Evolutionary conservation across 2,888 invertebrate species (phyloP).

Genomic region (Norana najaformis): DNA sequence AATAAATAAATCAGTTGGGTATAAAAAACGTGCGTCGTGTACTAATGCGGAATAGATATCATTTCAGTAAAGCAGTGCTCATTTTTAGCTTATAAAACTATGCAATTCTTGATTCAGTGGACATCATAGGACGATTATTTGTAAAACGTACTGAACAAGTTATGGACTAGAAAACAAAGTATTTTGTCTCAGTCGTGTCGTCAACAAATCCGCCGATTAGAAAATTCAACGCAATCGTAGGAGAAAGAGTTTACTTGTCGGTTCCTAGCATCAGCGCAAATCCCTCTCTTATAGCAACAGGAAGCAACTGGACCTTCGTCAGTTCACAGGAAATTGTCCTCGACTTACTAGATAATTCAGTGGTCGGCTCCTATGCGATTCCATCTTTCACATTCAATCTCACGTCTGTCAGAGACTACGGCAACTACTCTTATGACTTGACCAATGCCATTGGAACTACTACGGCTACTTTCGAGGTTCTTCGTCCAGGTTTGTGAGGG

Average conservation of each 20-base stretch:
- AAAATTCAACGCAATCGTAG: background rate
- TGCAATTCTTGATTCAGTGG: too few relatives aligned
- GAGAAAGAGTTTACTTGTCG: background rate
- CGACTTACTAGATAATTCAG: background rate
- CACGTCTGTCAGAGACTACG: background rate
- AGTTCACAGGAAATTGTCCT: background rate
- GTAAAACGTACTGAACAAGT: background rate
- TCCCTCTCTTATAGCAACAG: background rate
- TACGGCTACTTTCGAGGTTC: background rate
- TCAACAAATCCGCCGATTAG: background rate
- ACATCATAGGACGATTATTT: background rate
- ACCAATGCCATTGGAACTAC: background rate
- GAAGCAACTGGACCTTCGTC: slow-evolving; percentile 13
- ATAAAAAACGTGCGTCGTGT: too few relatives aligned
- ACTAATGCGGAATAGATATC: too few relatives aligned
- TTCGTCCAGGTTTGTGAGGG: background rate
- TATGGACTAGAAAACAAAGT: background rate
- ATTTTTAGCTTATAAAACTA: too few relatives aligned
- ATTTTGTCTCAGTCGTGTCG: background rate
- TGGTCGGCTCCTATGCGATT: background rate
- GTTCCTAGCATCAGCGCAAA: background rate
- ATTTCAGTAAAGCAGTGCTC: too few relatives aligned
- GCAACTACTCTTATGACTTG: background rate
- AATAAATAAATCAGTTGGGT: too few relatives aligned
- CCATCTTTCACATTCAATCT: background rate